Percentiles rank a stretch among this genome's conserved stretches.
Evolutionary conservation across 1,140 invertebrate genomes (phyloP).

Genomic region (Vanessa atalanta): DNA sequence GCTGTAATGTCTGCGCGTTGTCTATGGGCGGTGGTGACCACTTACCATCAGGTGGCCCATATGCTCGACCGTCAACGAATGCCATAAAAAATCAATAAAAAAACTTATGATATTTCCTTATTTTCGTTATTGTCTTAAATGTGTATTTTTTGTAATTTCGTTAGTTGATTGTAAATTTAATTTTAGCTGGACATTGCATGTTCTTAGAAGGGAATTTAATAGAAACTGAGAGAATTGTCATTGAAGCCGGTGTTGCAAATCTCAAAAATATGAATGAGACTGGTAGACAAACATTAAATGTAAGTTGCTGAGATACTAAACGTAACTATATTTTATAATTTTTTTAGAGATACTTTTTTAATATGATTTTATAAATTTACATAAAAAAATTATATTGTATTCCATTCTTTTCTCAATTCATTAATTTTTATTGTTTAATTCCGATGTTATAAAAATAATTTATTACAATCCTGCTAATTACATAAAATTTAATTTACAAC

Average conservation of each 20-base stretch:
- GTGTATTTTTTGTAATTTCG: neutral
- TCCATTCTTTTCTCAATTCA: neutral
- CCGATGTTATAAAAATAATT: neutral
- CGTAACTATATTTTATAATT: neutral
- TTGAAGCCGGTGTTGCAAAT: constrained; percentile 62
- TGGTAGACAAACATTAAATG: constrained; percentile 50
- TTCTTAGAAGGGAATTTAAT: constrained; percentile 45
- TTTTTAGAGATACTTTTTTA: neutral
- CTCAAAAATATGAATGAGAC: constrained; percentile 45
- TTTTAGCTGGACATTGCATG: constrained; percentile 73
- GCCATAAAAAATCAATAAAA: too few relatives aligned
- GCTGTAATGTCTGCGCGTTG: too few relatives aligned
- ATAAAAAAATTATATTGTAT: neutral
- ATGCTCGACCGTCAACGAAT: too few relatives aligned
- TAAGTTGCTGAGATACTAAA: constrained; percentile 33
- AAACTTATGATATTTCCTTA: too few relatives aligned
- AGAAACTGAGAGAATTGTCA: constrained; percentile 51
- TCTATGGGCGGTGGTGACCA: too few relatives aligned
- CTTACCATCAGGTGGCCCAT: too few relatives aligned
- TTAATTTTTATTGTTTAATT: too few relatives aligned
- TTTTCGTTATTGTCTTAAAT: too few relatives aligned
- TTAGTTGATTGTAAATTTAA: neutral
- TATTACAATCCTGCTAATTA: neutral
- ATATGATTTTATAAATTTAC: too few relatives aligned
- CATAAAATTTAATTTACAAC: neutral